Evolutionary conservation across 1,140 invertebrate genomes (phyloP), one percentile per base, ranked within the genome.

Genomic region (Drosophila suzukii): DNA sequence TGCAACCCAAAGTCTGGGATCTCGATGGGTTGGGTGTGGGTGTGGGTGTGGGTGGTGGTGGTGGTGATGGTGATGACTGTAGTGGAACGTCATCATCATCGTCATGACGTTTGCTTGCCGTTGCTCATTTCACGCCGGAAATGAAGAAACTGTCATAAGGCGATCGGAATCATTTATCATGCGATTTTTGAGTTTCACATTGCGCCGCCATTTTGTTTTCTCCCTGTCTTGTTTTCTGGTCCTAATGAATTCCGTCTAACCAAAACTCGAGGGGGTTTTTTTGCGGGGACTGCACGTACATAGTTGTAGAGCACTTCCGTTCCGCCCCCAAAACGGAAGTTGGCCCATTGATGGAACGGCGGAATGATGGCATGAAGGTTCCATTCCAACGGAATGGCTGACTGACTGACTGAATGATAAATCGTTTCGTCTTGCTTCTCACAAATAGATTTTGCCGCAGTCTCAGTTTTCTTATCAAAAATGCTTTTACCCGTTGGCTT

Each of bases 121-220:
- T 74, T 89, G 84, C 84, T 88, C 84, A 89, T 89, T 84, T 88
- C 77, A 81, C 66, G 83, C 89, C 89, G 90, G 90, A 91, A 91
- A 91, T 91, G 90, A 91, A 90, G 86, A 91, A 91, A 91, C 83
- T 91, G 90, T 91, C 90, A 91, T 90, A 90, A 91, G 76, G 70
- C 84, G 90, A 90, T 90, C 86, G 86, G 54, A 89, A 89, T 90
- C 90, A 91, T 91, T 91, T 90, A 91, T 91, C 90, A 91, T 91
- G 88, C 83, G 72, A 81, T 89, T 89, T 89, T 85, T 85, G 62
- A 49, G 55, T 66, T 65, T 56, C 12, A 39, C 38, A 34, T 44
- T 15, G 51, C 24, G 30, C 12, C 56, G 70, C 79, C 84, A 89
- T 88, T 89, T 89, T 88, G 76, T 68, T 66, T 66, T 65, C 43